Percentiles rank a stretch among this genome's conserved stretches.
Evolutionary conservation across 2,113 vertebrate species (phyloP).

Genomic region (Smithornis capensis): DNA sequence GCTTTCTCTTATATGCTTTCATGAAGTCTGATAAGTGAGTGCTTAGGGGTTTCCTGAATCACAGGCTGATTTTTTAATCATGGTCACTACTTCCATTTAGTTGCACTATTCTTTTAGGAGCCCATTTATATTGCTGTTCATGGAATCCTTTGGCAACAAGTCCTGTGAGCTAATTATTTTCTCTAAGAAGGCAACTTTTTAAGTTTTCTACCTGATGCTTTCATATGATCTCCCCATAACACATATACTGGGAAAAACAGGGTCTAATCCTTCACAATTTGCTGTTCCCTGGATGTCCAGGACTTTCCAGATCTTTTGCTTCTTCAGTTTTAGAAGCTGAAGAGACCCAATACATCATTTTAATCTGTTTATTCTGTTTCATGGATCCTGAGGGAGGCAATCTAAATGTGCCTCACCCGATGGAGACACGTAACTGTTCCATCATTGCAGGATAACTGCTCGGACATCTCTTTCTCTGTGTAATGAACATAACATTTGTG

Average conservation of each 20-base stretch:
- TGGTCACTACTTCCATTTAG: not conserved
- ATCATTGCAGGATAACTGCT: not conserved
- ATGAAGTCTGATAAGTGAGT: not conserved
- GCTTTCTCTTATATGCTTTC: not conserved
- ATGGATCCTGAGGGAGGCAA: not conserved
- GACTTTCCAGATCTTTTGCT: not conserved
- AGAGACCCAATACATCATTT: not conserved
- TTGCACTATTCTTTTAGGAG: not conserved
- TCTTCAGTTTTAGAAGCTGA: not conserved
- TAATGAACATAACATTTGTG: not conserved
- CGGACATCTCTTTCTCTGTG: not conserved
- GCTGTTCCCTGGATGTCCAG: accelerated
- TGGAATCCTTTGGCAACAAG: not conserved
- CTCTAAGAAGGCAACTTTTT: not conserved
- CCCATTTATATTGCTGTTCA: accelerated
- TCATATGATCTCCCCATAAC: not conserved
- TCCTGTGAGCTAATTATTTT: not conserved
- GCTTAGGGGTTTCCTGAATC: not conserved
- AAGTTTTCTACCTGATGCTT: not conserved
- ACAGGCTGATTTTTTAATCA: not conserved
- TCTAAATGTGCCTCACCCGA: not conserved
- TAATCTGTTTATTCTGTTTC: not conserved
- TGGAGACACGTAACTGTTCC: not conserved
- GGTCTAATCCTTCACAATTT: not conserved
- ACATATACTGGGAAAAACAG: not conserved